Evolutionary conservation across 2,113 vertebrate species (phyloP), one percentile per base, ranked within the genome.

Genomic region (Elanoides forficatus): DNA sequence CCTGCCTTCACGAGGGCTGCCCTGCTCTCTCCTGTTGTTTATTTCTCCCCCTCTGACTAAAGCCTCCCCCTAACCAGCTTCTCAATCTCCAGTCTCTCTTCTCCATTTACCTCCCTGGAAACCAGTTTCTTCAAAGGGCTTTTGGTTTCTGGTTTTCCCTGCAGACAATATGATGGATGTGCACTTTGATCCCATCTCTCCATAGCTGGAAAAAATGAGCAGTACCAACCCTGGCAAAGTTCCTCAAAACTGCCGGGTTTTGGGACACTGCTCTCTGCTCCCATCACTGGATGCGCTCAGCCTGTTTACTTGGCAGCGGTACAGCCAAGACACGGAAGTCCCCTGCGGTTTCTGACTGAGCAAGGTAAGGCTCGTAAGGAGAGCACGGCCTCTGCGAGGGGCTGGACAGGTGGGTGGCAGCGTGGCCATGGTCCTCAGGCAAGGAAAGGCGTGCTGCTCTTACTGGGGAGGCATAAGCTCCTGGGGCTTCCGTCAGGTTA

Each of bases 301-400:
- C 62, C 53, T 7, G 13, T 47, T 43, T 19, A 4, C 14, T 9
- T 48, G 81, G 79, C 89, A 65, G 19, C 73, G 13, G n/a, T 11
- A 10, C 22, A 30, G 72, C 59, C 42, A 30, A 26, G 43, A 7
- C 48, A 13, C 25, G 0, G 9, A 29, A 26, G 2, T 9, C 34
- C 9, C 0, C 21, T 5, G 67, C 0, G 0, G 55, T 42, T 38
- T 48, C 82, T 15, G 1, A 7, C 3, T 1, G 11, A 21, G 52
- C 9, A 1, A 30, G 45, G 71, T 17, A 9, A 26, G 56, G 19
- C 45, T 88, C 5, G 1, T 4, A 1, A 6, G 14, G 38, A 74
- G 88, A 67, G 45, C 52, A 22, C 60, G 2, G 8, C 3, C 4
- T 2, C 71, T 25, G 67, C 43, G n/a, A 18, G 0, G 3, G 43